These are phyloP conservation scores for Stegophylla sp. DNA, from an alignment of 2,888 invertebrate genomes.

Conservation along the genomic window DNA sequence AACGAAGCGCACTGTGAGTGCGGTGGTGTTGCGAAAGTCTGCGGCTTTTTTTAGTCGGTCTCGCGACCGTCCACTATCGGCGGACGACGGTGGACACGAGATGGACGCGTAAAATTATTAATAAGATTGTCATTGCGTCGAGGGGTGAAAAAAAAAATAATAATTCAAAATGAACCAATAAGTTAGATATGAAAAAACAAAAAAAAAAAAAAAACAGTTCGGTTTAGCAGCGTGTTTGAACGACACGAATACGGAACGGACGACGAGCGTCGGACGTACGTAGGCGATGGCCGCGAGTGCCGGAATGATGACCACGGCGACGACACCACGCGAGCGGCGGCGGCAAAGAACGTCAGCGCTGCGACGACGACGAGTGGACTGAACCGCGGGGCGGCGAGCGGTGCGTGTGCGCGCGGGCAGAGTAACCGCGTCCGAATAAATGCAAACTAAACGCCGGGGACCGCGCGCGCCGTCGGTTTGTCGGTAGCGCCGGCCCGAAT, in stretches of 20 bases:
- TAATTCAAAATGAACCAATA: too few relatives aligned
- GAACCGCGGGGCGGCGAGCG: background rate
- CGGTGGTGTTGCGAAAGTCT: too few relatives aligned
- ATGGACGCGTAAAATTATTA: too few relatives aligned
- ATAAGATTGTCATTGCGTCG: too few relatives aligned
- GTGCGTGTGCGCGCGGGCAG: slow-evolving; percentile 30
- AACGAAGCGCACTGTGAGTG: background rate
- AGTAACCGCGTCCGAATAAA: slow-evolving; percentile 58
- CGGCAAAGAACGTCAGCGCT: background rate
- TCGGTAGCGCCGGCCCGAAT: slow-evolving; percentile 56
- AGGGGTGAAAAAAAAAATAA: too few relatives aligned
- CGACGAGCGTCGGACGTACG: slow-evolving; percentile 44
- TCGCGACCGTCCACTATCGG: too few relatives aligned
- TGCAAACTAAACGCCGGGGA: slow-evolving; percentile 56
- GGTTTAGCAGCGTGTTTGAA: too few relatives aligned
- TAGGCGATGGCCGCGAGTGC: slow-evolving; percentile 51
- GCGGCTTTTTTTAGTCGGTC: too few relatives aligned
- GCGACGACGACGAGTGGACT: background rate
- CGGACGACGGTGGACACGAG: too few relatives aligned
- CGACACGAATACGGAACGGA: slow-evolving; percentile 5
- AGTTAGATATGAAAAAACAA: background rate
- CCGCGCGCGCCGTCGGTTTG: slow-evolving; percentile 57
- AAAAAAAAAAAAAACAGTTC: background rate
- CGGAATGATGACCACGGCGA: slow-evolving; percentile 47
- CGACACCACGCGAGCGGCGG: slow-evolving; percentile 12